phyloP scores from a whole-genome alignment of 2,797 vertebrate genomes.

The Anguilla anguilla region DNA sequence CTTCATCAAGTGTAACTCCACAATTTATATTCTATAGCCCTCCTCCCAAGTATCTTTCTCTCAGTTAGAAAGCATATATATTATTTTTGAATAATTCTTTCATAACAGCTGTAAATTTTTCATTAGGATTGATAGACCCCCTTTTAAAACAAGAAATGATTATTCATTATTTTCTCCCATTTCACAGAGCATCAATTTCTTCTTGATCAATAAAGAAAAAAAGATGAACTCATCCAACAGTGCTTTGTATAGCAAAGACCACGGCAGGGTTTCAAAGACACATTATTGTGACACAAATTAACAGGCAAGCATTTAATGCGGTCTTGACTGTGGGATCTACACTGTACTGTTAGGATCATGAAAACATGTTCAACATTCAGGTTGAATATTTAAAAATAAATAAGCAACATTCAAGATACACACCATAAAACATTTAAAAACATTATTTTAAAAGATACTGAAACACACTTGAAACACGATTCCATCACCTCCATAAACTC shows the following conservation, averaged over 20 bases:
- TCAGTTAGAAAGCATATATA: not conserved
- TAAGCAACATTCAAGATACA: too few species aligned
- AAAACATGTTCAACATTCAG: too few species aligned
- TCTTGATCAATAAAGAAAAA: not conserved
- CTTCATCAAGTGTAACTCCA: not conserved
- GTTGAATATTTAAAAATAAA: too few species aligned
- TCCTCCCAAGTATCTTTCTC: not conserved
- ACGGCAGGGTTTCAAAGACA: not conserved
- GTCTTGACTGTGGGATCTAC: not conserved
- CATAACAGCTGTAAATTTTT: not conserved
- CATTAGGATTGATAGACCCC: not conserved
- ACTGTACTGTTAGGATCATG: not conserved
- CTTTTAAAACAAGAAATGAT: not conserved
- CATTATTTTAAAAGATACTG: too few species aligned
- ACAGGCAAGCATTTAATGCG: not conserved
- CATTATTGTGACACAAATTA: conserved; percentile 1
- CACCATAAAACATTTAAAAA: too few species aligned
- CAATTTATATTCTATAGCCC: not conserved
- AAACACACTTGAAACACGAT: too few species aligned
- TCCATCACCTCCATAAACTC: too few species aligned
- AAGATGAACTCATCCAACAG: not conserved
- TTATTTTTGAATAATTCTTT: conserved; percentile 3
- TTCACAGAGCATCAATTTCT: not conserved
- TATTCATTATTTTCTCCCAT: not conserved
- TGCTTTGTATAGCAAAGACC: not conserved